Evolutionary conservation across 2,888 invertebrate genomes (phyloP).

Genomic region (Tetragnatha montana): DNA sequence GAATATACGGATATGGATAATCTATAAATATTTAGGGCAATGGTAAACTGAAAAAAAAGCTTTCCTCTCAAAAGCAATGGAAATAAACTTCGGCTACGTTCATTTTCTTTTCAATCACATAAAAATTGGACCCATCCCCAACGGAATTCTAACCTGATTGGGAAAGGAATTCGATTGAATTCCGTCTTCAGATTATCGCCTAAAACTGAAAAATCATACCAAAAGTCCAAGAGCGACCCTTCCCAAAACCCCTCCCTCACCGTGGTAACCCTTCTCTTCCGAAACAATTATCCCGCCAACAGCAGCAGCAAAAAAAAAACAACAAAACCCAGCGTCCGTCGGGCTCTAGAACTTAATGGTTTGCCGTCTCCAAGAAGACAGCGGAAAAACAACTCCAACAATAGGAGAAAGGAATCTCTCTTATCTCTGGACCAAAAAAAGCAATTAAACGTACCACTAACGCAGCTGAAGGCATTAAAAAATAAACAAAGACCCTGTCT

Average conservation of each 20-base stretch:
- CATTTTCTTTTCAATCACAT: background rate
- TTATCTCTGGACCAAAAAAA: conserved; percentile 28
- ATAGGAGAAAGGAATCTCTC: conserved; percentile 9
- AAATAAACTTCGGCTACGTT: background rate
- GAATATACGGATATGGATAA: too few species aligned
- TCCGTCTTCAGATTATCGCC: background rate
- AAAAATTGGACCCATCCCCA: background rate
- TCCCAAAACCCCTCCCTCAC: background rate
- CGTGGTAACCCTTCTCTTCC: background rate
- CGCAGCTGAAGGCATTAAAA: conserved; percentile 39
- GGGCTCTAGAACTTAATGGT: conserved; percentile 26
- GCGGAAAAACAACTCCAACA: background rate
- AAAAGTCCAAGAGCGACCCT: background rate
- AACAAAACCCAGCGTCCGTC: background rate
- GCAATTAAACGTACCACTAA: conserved; percentile 45
- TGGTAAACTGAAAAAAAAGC: too few species aligned
- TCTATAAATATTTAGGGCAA: too few species aligned
- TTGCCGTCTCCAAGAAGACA: conserved; percentile 34
- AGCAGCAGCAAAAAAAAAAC: conserved; percentile 14
- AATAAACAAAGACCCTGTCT: conserved; percentile 27
- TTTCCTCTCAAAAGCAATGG: too few species aligned
- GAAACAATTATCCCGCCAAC: conserved; percentile 29
- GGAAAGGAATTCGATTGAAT: background rate
- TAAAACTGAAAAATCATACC: background rate
- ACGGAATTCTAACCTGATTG: background rate